Base-by-base conservation (phyloP, 1,140 invertebrate species). In the Euwallacea similis region DNA sequence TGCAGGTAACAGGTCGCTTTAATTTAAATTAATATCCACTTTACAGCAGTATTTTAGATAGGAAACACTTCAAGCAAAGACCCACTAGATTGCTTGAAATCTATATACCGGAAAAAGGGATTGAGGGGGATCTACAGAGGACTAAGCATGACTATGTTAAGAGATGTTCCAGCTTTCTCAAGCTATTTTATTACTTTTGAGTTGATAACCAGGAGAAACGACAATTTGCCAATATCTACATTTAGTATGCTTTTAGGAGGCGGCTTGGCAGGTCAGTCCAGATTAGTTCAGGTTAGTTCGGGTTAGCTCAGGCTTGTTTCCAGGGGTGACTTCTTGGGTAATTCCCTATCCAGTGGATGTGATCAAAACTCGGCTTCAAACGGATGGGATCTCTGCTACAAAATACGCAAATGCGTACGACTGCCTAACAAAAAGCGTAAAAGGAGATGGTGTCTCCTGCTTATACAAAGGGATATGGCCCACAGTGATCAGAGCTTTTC, bases 321-420 rank as follows among this genome's bases (percentile, higher is more conserved):
- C 42, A 75, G 95, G n/a, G 86, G 88, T 16, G 77, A 69, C 88
- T 0, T 96, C 94, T 0, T 98, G 96, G 96, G 74, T 94, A 0
- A 73, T 93, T 1, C 87, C 90, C 2, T 97, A 96, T 80, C 96
- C 96, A 0, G 79, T 95, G 1, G 96, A 98, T 81, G 92, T 97
- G 0, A 83, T 97, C 7, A 98, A 98, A 80, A 93, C 95, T 0
- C 84, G 94, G 56, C 81, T 96, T 42, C 95, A 98, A 83, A 89
- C 90, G 4, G 92, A 96, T 76, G 85, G 85, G 0, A 79, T 86
- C 13, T 82, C 81, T 0, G 75, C 78, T 9, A 81, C 81, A 8
- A 83, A 84, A 71, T 96, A 94, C 77, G 79, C 81, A 6, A 88
- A 89, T n/a, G 84, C 88, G 8, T 76, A 87, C 50, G 89, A 95